phyloP scores from a whole-genome alignment of 2,888 invertebrate species.

The Kuschelorhynchus macadamiae region DNA sequence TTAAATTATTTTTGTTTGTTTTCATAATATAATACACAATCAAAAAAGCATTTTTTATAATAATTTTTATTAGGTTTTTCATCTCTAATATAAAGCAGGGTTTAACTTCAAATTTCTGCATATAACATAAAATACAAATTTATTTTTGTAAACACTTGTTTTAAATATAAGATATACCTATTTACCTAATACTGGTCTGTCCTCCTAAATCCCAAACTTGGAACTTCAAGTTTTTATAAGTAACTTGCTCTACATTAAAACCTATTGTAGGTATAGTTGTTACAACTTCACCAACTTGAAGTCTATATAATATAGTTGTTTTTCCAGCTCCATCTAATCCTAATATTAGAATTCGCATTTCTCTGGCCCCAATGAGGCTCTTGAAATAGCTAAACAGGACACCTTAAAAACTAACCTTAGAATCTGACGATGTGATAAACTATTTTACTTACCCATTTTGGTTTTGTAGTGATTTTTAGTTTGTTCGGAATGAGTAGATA shows the following conservation, averaged over 20 bases:
- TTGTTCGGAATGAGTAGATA: constrained; percentile 6
- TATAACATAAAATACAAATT: too few relatives aligned
- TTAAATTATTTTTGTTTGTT: too few relatives aligned
- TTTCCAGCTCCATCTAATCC: constrained; percentile 99
- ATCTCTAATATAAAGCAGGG: too few relatives aligned
- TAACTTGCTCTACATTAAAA: constrained; percentile 99
- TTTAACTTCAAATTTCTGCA: too few relatives aligned
- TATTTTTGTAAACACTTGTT: too few relatives aligned
- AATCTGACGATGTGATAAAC: background rate
- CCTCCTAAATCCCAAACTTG: constrained; percentile 99
- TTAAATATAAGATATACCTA: too few relatives aligned
- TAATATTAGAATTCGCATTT: constrained; percentile 97
- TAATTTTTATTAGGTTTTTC: too few relatives aligned
- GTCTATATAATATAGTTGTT: constrained; percentile 97
- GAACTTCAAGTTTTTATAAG: constrained; percentile 98
- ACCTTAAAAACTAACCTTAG: constrained; percentile 73
- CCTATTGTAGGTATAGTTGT: constrained; percentile 99
- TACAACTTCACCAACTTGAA: constrained; percentile 98
- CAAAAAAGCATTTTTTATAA: too few relatives aligned
- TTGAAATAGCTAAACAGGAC: constrained; percentile 97
- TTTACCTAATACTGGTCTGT: constrained; percentile 97
- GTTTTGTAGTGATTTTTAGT: constrained; percentile 10
- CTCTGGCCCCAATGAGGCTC: constrained; percentile 94
- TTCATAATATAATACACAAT: too few relatives aligned
- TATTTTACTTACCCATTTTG: constrained; percentile 24